phyloP scores from a whole-genome alignment of 2,113 vertebrate species.

The Austrofundulus limnaeus region DNA sequence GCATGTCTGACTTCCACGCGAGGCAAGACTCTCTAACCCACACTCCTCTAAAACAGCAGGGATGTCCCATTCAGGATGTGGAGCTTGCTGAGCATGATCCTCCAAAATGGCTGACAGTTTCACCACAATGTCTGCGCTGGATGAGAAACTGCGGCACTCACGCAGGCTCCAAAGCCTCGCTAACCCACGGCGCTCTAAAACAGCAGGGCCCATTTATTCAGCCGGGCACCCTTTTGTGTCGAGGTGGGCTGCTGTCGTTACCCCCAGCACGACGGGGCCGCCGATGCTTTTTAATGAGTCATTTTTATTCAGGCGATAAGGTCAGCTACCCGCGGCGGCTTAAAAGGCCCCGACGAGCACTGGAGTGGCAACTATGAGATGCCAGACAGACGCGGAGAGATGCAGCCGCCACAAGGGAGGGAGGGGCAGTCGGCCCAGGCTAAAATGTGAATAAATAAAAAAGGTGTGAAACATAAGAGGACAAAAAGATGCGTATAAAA shows the following conservation, averaged over 20 bases:
- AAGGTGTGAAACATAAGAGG: constrained; percentile 22
- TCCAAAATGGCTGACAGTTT: constrained; percentile 75
- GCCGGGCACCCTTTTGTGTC: constrained; percentile 66
- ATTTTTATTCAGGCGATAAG: constrained; percentile 78
- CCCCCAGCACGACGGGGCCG: constrained; percentile 62
- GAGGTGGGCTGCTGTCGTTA: constrained; percentile 62
- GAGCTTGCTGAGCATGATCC: constrained; percentile 62
- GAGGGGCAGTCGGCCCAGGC: constrained; percentile 23
- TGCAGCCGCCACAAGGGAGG: constrained; percentile 29
- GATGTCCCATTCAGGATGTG: constrained; percentile 63
- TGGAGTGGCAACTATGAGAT: constrained; percentile 62
- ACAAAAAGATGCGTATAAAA: neutral
- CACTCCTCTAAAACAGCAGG: constrained; percentile 67
- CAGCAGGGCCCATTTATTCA: constrained; percentile 70
- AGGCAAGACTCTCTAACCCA: constrained; percentile 50
- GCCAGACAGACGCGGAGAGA: constrained; percentile 55
- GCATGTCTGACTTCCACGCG: constrained; percentile 49
- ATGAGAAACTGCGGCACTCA: constrained; percentile 50
- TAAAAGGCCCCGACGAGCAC: constrained; percentile 71
- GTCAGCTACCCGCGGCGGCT: constrained; percentile 73
- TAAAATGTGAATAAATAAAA: constrained; percentile 23
- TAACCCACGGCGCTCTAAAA: constrained; percentile 63
- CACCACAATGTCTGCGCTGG: constrained; percentile 50
- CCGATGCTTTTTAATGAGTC: constrained; percentile 69
- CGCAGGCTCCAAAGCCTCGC: constrained; percentile 49